These are phyloP conservation scores for Turritopsis rubra DNA, from an alignment of 30 jellyfish, hydroid and myxozoan genomes.

Conservation along the genomic window DNA sequence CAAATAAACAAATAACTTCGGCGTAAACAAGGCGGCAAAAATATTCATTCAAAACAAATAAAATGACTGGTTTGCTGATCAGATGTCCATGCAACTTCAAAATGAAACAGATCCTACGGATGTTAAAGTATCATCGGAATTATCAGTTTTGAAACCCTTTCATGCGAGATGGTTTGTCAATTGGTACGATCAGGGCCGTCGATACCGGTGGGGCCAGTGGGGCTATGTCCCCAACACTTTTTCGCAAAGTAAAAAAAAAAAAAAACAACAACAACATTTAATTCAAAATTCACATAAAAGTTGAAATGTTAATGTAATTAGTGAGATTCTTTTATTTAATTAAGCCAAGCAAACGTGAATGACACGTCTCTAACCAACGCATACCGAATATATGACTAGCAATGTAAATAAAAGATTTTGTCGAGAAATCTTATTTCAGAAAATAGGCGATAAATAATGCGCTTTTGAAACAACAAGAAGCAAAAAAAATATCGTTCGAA, in stretches of 20 bases:
- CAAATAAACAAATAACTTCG: too few relatives aligned
- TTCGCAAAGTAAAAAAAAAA: too few relatives aligned
- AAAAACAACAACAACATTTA: too few relatives aligned
- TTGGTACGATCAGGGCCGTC: not conserved
- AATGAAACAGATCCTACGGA: too few relatives aligned
- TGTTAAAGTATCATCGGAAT: too few relatives aligned
- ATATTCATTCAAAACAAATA: too few relatives aligned
- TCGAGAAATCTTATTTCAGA: not conserved
- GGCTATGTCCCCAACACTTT: not conserved
- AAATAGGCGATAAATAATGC: not conserved
- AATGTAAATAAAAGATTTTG: not conserved
- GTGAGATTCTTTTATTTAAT: not conserved
- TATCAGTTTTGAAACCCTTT: too few relatives aligned
- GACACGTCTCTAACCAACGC: not conserved
- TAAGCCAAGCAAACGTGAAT: not conserved
- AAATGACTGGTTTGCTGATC: too few relatives aligned
- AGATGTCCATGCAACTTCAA: too few relatives aligned
- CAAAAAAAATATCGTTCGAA: not conserved
- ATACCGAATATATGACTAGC: not conserved
- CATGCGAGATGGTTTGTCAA: too few relatives aligned
- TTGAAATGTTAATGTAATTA: not conserved
- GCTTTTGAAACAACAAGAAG: not conserved
- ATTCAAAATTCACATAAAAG: not conserved
- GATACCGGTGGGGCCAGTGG: not conserved
- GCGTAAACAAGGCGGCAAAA: too few relatives aligned